Evolutionary conservation across 2,113 vertebrate genomes (phyloP).

Genomic region (Vidua macroura): DNA sequence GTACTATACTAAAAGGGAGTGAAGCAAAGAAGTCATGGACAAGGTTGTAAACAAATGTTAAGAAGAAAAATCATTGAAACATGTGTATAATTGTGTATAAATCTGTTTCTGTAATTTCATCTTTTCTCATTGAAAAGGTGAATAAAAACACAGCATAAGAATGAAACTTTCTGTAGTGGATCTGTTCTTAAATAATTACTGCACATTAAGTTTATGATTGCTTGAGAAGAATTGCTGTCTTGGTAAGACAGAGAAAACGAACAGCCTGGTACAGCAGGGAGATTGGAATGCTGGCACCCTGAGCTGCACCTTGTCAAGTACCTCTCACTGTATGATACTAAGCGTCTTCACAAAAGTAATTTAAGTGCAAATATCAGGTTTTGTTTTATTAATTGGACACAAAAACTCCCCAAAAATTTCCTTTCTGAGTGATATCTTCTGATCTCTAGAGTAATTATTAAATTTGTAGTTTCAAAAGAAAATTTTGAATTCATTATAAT

Average conservation of each 20-base stretch:
- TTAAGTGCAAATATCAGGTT: background rate
- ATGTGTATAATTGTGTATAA: accelerated
- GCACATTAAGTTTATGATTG: background rate
- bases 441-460: background rate
- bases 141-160: background rate
- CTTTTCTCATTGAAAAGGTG: background rate
- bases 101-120: background rate
- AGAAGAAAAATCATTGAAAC: background rate
- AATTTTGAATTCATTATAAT: background rate
- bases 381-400: background rate
- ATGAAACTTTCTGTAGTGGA: accelerated
- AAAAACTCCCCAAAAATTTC: background rate
- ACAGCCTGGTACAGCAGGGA: accelerated
- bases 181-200: background rate
- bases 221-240: background rate
- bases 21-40: background rate
- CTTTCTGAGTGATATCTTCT: background rate
- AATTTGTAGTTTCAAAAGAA: background rate
- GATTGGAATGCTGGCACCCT: background rate
- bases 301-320: background rate
- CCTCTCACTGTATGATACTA: accelerated
- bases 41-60: background rate
- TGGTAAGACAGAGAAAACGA: background rate
- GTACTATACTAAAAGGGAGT: background rate
- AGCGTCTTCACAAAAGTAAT: background rate